phyloP scores from a whole-genome alignment of 2,888 invertebrate genomes.

The Stegana nigrithorax region DNA sequence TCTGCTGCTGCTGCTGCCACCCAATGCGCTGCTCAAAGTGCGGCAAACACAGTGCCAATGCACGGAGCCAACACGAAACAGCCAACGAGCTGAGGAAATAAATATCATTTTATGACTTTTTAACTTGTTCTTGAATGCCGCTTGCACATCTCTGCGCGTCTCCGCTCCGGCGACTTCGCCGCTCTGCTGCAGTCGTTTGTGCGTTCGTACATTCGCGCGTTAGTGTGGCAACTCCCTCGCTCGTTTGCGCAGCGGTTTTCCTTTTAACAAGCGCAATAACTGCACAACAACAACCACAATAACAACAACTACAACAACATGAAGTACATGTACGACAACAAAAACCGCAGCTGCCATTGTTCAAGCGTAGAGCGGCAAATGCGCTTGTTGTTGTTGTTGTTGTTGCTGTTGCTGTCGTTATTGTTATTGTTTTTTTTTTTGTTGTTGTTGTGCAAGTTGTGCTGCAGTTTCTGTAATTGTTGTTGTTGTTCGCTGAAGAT shows the following conservation, averaged over 20 bases:
- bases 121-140: slow-evolving; percentile 46
- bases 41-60: not conserved
- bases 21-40: slow-evolving; percentile 19
- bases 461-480: not conserved
- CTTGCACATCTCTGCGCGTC: not conserved
- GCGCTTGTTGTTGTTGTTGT: not conserved
- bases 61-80: no score
- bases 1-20: slow-evolving; percentile 11
- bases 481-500: not conserved
- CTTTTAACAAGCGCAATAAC: slow-evolving; percentile 56
- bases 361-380: slow-evolving; percentile 15
- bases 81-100: no score
- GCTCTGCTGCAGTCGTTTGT: not conserved
- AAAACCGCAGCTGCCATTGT: not conserved
- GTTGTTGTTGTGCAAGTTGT: no score
- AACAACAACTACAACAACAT: slow-evolving; percentile 34
- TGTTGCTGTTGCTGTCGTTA: not conserved
- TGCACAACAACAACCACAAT: slow-evolving; percentile 25
- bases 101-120: slow-evolving; percentile 59
- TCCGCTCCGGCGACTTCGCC: no score
- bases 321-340: not conserved
- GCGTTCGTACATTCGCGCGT: not conserved
- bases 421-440: no score
- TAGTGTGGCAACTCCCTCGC: not conserved
- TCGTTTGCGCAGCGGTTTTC: slow-evolving; percentile 12